These are phyloP conservation scores for Notothenia rossii DNA, from an alignment of 2,113 vertebrate genomes.

Conservation along the genomic window DNA sequence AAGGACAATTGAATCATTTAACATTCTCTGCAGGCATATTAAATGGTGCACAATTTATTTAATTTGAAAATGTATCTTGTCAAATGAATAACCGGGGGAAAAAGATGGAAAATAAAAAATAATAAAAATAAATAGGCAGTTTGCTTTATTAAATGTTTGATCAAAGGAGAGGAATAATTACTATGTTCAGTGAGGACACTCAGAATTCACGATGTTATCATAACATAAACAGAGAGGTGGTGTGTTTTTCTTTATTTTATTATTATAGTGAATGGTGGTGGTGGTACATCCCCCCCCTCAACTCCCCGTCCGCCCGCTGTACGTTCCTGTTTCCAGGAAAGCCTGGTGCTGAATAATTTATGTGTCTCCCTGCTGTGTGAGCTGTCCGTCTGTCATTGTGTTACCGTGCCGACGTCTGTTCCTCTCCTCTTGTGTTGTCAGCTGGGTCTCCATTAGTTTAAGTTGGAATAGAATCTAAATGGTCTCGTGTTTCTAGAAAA, in stretches of 20 bases:
- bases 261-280: neutral
- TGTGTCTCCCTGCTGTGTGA: conserved; percentile 49
- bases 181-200: conserved; percentile 17
- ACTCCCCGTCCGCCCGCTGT: neutral
- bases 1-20: conserved; percentile 54
- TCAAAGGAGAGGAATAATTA: conserved; percentile 21
- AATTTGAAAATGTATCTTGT: conserved; percentile 50
- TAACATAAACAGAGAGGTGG: neutral
- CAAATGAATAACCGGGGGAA: conserved; percentile 30
- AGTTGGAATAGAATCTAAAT: neutral
- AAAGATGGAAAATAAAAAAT: conserved; percentile 2
- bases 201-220: conserved; percentile 12
- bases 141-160: conserved; percentile 35
- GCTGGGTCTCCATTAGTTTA: too few relatives aligned
- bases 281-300: neutral
- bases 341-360: conserved; percentile 64
- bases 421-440: neutral
- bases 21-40: conserved; percentile 28
- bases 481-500: neutral
- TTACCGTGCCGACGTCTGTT: conserved; percentile 1
- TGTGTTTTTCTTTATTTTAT: neutral
- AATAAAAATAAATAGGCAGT: conserved; percentile 12
- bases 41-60: conserved; percentile 41
- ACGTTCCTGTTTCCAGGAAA: conserved; percentile 53
- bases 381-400: conserved; percentile 38